These are phyloP conservation scores for Numenius phaeopus DNA, from an alignment of 2,797 vertebrate genomes.

Conservation along the genomic window DNA sequence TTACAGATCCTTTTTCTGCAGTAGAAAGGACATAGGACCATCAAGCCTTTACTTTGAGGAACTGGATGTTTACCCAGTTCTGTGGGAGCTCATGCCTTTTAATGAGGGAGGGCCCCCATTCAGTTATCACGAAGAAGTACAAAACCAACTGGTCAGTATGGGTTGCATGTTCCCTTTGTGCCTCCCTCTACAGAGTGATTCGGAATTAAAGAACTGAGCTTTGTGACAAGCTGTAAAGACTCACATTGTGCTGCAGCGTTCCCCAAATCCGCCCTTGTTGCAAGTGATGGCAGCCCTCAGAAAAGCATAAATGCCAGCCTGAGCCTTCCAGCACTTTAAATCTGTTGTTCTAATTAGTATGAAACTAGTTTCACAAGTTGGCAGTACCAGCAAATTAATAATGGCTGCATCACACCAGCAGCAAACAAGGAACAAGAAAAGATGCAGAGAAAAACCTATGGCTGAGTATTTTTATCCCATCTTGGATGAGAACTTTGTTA, in stretches of 20 bases:
- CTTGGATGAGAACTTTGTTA: not conserved
- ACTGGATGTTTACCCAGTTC: not conserved
- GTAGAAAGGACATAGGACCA: not conserved
- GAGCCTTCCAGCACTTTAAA: not conserved
- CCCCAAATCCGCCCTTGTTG: not conserved
- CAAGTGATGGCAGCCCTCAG: not conserved
- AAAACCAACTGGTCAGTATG: not conserved
- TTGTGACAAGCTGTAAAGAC: not conserved
- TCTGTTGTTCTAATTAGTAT: conserved; percentile 51
- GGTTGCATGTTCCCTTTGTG: not conserved
- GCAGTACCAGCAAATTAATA: not conserved
- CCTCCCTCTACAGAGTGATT: not conserved
- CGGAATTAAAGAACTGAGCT: not conserved
- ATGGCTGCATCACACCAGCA: not conserved
- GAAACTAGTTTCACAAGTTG: not conserved
- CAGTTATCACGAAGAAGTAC: not conserved
- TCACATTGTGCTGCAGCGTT: not conserved
- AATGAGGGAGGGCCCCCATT: not conserved
- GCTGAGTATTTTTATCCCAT: not conserved
- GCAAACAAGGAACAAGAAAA: conserved; percentile 15
- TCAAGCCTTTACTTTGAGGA: not conserved
- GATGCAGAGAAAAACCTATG: not conserved
- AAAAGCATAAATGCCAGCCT: not conserved
- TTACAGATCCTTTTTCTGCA: not conserved
- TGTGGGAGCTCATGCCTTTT: not conserved